phyloP scores from a whole-genome alignment of 2,888 invertebrate species.

The Ennomos quercinarius region DNA sequence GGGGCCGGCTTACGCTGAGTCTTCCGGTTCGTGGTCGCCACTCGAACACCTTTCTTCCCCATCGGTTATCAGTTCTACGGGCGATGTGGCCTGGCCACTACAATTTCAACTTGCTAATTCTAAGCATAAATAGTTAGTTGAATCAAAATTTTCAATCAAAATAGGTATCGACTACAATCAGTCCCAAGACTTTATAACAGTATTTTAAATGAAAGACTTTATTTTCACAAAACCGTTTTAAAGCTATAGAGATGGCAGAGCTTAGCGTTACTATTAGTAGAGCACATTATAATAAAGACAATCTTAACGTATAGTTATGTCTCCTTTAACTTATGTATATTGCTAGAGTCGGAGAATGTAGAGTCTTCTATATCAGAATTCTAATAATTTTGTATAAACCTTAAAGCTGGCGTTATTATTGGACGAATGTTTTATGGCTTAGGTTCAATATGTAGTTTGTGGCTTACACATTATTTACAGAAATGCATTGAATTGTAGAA shows the following conservation, averaged over 20 bases:
- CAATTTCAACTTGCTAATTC: too few species aligned
- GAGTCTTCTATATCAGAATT: conserved; percentile 6
- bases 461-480: conserved; percentile 22
- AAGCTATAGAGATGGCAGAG: conserved; percentile 24
- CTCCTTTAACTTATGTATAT: conserved; percentile 11
- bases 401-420: conserved; percentile 27
- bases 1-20: too few species aligned
- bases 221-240: conserved; percentile 52
- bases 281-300: conserved; percentile 18
- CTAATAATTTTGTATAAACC: conserved; percentile 23
- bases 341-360: conserved; percentile 13
- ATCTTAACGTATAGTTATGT: conserved; percentile 9
- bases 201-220: conserved; percentile 54
- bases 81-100: too few species aligned
- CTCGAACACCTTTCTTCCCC: too few species aligned
- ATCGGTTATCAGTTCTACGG: too few species aligned
- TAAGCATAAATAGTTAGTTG: too few species aligned
- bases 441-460: conserved; percentile 33
- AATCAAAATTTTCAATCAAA: too few species aligned
- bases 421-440: conserved; percentile 21
- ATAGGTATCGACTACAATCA: too few species aligned
- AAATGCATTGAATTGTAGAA: conserved; percentile 23
- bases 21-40: too few species aligned
- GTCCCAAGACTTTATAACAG: not conserved
- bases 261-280: conserved; percentile 13